Percentiles rank a stretch among this genome's conserved stretches.
Evolutionary conservation across 2,113 vertebrate species (phyloP).

Genomic region (Sardina pilchardus): DNA sequence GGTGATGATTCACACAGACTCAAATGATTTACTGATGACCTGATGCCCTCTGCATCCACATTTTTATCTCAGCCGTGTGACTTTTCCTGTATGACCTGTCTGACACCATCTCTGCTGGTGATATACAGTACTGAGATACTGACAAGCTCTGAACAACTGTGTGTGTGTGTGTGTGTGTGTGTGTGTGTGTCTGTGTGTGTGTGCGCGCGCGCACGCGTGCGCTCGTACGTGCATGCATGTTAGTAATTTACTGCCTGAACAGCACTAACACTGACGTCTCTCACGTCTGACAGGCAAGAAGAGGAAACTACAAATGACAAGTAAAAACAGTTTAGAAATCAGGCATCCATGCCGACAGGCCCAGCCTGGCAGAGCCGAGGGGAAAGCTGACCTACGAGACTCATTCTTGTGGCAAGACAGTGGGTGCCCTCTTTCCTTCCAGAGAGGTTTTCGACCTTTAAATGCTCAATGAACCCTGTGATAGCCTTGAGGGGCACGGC

Average conservation of each 20-base stretch:
- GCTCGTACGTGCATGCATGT: neutral
- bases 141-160: too few relatives aligned
- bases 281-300: slow-evolving; percentile 45
- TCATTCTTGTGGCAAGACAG: slow-evolving; percentile 19
- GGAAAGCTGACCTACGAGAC: slow-evolving; percentile 12
- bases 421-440: slow-evolving; percentile 28
- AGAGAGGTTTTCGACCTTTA: slow-evolving; percentile 33
- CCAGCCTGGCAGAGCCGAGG: slow-evolving; percentile 15
- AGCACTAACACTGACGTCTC: slow-evolving; percentile 43
- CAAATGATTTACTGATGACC: too few relatives aligned
- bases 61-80: too few relatives aligned
- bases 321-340: slow-evolving; percentile 58
- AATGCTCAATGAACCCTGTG: slow-evolving; percentile 42
- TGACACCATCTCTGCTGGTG: too few relatives aligned
- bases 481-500: slow-evolving; percentile 19
- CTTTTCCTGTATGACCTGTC: too few relatives aligned
- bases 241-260: slow-evolving; percentile 63
- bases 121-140: too few relatives aligned
- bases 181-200: neutral
- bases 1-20: too few relatives aligned
- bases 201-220: neutral
- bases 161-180: too few relatives aligned
- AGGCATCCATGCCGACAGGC: slow-evolving; percentile 44
- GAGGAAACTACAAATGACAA: slow-evolving; percentile 43
- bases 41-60: too few relatives aligned